These are phyloP conservation scores for Vollenhovia emeryi DNA, from an alignment of 1,140 invertebrate genomes.

Conservation along the genomic window DNA sequence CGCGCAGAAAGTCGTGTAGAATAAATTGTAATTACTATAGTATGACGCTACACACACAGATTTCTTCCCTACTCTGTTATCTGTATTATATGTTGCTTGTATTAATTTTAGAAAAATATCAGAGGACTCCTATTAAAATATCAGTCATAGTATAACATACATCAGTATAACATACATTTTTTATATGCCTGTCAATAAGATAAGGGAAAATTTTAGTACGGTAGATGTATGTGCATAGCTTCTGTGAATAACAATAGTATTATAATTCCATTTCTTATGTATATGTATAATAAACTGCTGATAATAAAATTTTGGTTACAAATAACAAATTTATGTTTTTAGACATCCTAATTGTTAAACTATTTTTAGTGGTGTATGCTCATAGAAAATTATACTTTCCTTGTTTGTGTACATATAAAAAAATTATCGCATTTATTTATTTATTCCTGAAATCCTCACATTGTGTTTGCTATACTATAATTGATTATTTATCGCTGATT, in stretches of 20 bases:
- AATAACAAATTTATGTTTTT: background rate
- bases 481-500: background rate
- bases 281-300: too few relatives aligned
- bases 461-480: background rate
- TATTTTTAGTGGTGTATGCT: background rate
- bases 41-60: background rate
- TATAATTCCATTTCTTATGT: too few relatives aligned
- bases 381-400: background rate
- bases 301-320: background rate
- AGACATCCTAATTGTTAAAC: background rate
- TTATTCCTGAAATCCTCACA: background rate
- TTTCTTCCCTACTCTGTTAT: background rate
- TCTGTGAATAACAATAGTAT: too few relatives aligned
- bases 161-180: too few relatives aligned
- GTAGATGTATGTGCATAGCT: too few relatives aligned
- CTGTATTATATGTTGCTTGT: too few relatives aligned
- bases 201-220: too few relatives aligned
- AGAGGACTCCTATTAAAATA: too few relatives aligned
- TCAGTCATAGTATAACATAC: too few relatives aligned
- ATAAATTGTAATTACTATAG: background rate
- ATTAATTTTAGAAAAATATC: too few relatives aligned
- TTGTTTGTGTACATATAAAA: background rate
- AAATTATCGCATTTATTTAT: background rate
- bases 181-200: too few relatives aligned
- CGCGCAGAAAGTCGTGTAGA: background rate